These are phyloP conservation scores for Danio jaintianensis DNA, from an alignment of 2,797 vertebrate species.

Conservation along the genomic window DNA sequence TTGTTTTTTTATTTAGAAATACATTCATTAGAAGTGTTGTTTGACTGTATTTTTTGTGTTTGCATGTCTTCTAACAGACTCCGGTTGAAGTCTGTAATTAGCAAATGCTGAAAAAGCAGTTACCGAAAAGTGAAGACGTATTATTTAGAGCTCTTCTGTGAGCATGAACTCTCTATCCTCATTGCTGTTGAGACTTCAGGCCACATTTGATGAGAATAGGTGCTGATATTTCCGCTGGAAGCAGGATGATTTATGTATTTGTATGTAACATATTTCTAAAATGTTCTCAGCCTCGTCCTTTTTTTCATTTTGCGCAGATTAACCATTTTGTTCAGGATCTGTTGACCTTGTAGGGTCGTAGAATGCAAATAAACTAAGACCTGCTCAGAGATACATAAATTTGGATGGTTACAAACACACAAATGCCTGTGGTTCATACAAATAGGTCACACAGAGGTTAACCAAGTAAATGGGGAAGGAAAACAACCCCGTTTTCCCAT, in stretches of 20 bases:
- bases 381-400: not conserved
- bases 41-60: constrained; percentile 58
- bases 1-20: constrained; percentile 45
- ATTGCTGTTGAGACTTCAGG: constrained; percentile 61
- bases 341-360: not conserved
- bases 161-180: constrained; percentile 52
- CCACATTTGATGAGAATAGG: constrained; percentile 61
- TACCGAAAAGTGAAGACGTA: constrained; percentile 69
- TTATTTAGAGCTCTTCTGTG: constrained; percentile 66
- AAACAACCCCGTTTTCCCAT: constrained; percentile 43
- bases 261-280: not conserved
- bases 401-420: not conserved
- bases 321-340: not conserved
- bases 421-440: constrained; percentile 6
- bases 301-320: constrained; percentile 16
- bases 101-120: constrained; percentile 70
- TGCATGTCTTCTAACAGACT: constrained; percentile 61
- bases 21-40: constrained; percentile 71
- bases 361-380: constrained; percentile 11
- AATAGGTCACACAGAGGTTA: constrained; percentile 29
- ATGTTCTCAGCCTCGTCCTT: not conserved
- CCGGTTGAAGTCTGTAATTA: constrained; percentile 75
- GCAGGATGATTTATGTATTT: constrained; percentile 51
- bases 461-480: constrained; percentile 23
- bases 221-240: constrained; percentile 47